Evolutionary conservation across 2,113 vertebrate genomes (phyloP).

Genomic region (Balaeniceps rex): DNA sequence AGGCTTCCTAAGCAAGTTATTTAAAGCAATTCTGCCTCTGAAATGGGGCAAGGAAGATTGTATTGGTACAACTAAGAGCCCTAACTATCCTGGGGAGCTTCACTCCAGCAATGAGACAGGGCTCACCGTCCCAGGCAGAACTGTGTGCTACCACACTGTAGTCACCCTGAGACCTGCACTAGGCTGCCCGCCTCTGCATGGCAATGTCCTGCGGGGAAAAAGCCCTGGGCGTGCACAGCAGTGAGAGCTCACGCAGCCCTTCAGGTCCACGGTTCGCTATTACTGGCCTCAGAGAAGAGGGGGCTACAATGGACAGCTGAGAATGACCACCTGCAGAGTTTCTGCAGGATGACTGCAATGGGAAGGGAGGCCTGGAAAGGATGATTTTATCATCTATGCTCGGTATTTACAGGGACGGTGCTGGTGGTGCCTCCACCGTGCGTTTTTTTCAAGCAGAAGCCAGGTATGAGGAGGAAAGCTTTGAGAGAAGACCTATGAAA

Average conservation of each 20-base stretch:
- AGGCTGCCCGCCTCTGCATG: accelerated
- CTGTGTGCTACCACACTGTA: too few species aligned
- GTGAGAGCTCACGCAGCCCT: neutral
- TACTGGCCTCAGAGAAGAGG: neutral
- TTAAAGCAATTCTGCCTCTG: neutral
- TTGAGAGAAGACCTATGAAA: neutral
- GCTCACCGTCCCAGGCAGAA: neutral
- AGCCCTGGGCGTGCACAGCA: neutral
- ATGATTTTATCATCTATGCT: neutral
- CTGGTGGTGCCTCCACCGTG: neutral
- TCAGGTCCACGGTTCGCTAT: neutral
- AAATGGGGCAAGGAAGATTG: neutral
- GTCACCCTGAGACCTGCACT: accelerated
- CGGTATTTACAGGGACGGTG: too few species aligned
- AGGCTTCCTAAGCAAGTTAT: neutral
- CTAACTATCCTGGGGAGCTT: neutral
- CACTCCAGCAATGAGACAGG: neutral
- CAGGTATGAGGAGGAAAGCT: neutral
- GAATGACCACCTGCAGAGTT: neutral
- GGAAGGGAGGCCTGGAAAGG: neutral
- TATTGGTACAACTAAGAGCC: neutral
- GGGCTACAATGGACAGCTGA: neutral
- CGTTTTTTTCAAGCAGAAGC: neutral
- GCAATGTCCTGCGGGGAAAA: accelerated
- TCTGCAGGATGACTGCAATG: neutral